Conservation (phyloP, 2,113 vertebrate genomes). For the Symphodus melops region DNA sequence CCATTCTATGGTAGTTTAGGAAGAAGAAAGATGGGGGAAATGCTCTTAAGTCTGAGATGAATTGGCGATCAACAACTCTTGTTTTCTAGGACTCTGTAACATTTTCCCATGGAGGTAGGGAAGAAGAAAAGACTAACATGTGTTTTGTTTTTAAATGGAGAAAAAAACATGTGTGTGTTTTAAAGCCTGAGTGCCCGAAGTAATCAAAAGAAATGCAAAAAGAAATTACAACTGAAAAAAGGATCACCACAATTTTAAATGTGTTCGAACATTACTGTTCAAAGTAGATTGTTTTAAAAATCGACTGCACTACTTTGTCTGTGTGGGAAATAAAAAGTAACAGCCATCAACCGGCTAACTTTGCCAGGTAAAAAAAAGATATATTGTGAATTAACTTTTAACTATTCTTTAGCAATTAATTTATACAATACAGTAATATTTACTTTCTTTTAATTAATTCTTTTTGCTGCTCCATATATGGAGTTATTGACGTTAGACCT, state of each 20-base stretch:
- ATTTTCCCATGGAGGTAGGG: constrained; percentile 72
- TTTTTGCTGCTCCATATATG: neutral
- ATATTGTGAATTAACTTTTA: no score
- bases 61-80: constrained; percentile 61
- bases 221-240: constrained; percentile 1
- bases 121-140: constrained; percentile 36
- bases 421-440: neutral
- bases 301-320: neutral
- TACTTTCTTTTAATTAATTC: neutral
- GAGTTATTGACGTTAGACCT: neutral
- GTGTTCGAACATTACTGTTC: no score
- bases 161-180: neutral
- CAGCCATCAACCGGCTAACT: neutral
- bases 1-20: constrained; percentile 52
- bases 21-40: constrained; percentile 53
- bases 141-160: constrained; percentile 4
- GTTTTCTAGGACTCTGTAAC: constrained; percentile 51
- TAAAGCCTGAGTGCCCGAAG: constrained; percentile 5
- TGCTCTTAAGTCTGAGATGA: constrained; percentile 64
- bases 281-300: no score
- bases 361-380: neutral
- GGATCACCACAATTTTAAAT: no score
- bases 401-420: no score
- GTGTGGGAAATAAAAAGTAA: neutral
- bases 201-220: constrained; percentile 1